Evolutionary conservation across 2,113 vertebrate genomes (phyloP), one percentile per base, ranked within the genome.

Genomic region (Micronycteris hirsuta): DNA sequence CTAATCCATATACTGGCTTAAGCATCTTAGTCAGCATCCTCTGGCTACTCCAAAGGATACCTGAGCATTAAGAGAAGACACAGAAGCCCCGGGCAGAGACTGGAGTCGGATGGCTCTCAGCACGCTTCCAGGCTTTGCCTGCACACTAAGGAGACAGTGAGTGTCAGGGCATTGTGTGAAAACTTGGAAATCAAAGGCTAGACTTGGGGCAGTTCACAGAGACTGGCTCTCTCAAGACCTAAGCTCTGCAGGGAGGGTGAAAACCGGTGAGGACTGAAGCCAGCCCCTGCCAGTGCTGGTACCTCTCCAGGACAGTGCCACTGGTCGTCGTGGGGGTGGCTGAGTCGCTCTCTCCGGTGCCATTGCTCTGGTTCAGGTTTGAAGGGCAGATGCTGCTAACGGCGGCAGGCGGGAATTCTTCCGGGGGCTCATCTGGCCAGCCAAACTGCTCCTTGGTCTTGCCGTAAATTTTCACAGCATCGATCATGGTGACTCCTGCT

Each of bases 401-500:
- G 0, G 99, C 99, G 19, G 99, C 99, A 15, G 99, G 99, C 0
- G 99, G 99, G 97, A 99, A 99, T 86, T 99, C 99, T 94, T 99
- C 99, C 0, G 99, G 99, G 38, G 99, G 99, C 86, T 99, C 99
- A 11, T 99, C 99, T 4, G 99, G 99, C 99, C 99, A 99, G 58
- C 99, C 99, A 94, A 99, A 99, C 98, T 99, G 99, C 97, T 99
- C 99, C 96, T 99, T 99, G n/a, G 99, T 99, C 98, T 99, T 99
- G 89, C 99, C 99, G 11, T 99, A 99, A 68, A 99, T 99, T 97
- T 99, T 99, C 80, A 99, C 98, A n/a, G 99, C 99, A 95, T 99
- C 99, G 58, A 99, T 99, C 99, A 99, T 99, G 15, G 99, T 99
- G 97, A 99, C 99, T 24, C 99, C 99, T 36, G 99, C 99, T 26